Base-by-base conservation (phyloP, 2,888 invertebrate species). In the Sphecodes monilicornis region DNA sequence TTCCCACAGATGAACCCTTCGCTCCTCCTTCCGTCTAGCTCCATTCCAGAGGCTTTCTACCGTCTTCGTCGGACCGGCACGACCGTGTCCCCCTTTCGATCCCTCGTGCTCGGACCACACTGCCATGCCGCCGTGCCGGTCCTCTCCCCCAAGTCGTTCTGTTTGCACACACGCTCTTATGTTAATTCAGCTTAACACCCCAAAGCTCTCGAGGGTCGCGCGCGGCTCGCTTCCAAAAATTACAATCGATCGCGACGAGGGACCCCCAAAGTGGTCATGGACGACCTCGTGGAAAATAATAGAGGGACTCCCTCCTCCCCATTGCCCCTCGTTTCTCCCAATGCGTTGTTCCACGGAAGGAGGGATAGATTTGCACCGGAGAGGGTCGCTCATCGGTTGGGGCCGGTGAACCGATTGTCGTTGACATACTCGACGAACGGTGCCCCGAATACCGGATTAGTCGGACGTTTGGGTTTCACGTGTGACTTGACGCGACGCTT, bases 131-230 rank as follows among this genome's bases (percentile, higher is more conserved):
- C 80, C 5, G 13, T 0, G 26, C 18, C 18, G 26, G 18, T 18
- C 43, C 43, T 22, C 57, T 57, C 26, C 29, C 29, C 73, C 73
- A 88, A 85, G 90, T 87, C 88, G 86, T 91, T 89, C 86, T 93
- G 94, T 94, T 94, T 94, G 93, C 94, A 94, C 93, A 94, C 94
- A 94, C 93, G 94, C 93, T 94, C 94, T 94, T 94, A 94, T 94
- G 94, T 94, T 94, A 94, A 94, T 94, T 94, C 93, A 92, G 93
- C 93, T 94, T 93, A 93, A 93, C 93, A 92, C 93, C 93, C 93
- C 86, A 87, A 80, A 90, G 88, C 85, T 84, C 85, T 82, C 76
- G 88, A 89, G 90, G 88, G 82, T 84, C 88, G 85, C 70, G 87
- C 32, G 60, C 50, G 50, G 86, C 87, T 88, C 85, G 90, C 89